Base-by-base conservation (phyloP, 2,888 invertebrate genomes). In the Yponomeuta plumbellus region DNA sequence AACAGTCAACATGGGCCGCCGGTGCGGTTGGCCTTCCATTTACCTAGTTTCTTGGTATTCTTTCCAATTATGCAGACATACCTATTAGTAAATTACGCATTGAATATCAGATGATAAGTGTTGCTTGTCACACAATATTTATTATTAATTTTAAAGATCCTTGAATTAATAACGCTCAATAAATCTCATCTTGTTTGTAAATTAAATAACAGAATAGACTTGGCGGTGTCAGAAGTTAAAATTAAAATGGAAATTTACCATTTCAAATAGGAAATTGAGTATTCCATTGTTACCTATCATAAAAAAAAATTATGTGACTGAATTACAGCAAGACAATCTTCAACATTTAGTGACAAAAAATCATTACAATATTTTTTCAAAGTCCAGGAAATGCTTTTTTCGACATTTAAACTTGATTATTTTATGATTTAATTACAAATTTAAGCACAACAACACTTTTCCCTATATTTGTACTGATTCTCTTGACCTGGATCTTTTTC, bases 1-100 rank as follows among this genome's bases (percentile, higher is more conserved):
- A 68, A 73, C 68, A 71, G 74, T 73, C 85, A 17, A 52, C 44
- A 86, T 84, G 34, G 1, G 34, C 34, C 34, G 86, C 81, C 72
- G 83, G 77, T 81, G 81, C 72, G 83, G 77, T 81, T 75, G 71
- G 70, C 64, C 71, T 72, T 79, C 44, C 44, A 79, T 81, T 81
- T 80, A 79, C 69, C 22, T 61, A 63, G 22, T 40, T 17, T 40
- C 40, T 40, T 21, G 11, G 63, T 63, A 63, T 63, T 40, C 20
- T n/a, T 63, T 52, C 17, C 44, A 17, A 3, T 52, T 52, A 52
- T 52, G 44, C 44, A 52, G 13, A 52, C 44, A 17, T 23, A 59
- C 58, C 59, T 23, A 59, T 22, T 59, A 59, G 59, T 23, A 13
- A 23, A 23, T 22, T 59, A 59, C 21, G 13, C 23, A 59, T 59